Percentiles rank a stretch among this genome's conserved stretches.
Conservation (phyloP, 2,113 vertebrate genomes). For the Antechinus stuartii region DNA sequence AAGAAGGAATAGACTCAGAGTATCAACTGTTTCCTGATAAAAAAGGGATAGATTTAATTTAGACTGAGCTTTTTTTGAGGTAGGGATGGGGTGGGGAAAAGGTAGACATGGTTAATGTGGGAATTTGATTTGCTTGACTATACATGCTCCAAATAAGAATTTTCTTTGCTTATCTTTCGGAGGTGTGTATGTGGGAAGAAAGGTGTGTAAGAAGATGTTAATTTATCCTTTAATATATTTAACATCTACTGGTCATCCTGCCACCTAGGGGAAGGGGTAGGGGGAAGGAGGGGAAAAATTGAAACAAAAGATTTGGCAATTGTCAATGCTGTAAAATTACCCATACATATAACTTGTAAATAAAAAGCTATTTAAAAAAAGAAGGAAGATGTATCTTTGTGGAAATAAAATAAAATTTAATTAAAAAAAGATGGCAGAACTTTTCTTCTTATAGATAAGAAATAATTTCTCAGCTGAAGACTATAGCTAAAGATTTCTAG, state of each 20-base stretch:
- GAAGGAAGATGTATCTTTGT: not conserved
- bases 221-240: too few species aligned
- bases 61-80: not conserved
- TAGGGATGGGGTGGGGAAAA: not conserved
- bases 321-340: too few species aligned
- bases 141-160: not conserved
- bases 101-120: not conserved
- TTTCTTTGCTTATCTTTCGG: not conserved
- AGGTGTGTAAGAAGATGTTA: not conserved
- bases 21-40: not conserved
- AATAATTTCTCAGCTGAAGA: not conserved
- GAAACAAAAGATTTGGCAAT: too few species aligned
- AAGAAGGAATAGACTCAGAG: not conserved
- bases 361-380: too few species aligned
- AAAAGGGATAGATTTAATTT: not conserved
- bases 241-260: too few species aligned
- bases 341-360: too few species aligned
- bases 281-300: too few species aligned
- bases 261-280: too few species aligned
- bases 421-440: not conserved
- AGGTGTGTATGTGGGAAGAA: too few species aligned
- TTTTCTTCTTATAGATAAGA: not conserved
- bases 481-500: not conserved
- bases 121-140: not conserved
- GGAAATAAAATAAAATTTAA: not conserved